Conservation (phyloP, 2,113 vertebrate species). For the Anoura caudifer region DNA sequence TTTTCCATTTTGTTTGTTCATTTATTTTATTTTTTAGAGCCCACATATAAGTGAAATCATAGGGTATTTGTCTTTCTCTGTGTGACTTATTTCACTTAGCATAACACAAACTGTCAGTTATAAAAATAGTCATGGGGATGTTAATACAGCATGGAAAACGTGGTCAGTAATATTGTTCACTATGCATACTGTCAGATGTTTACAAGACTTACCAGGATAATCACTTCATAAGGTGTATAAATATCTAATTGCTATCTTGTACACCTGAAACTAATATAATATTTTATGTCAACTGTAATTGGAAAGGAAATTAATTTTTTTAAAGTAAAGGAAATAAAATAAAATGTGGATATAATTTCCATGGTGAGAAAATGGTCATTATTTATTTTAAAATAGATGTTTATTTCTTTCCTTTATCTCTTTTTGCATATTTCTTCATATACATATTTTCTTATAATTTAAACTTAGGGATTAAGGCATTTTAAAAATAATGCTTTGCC, state of each 20-base stretch:
- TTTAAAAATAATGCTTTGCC: background rate
- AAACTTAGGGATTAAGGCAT: constrained; percentile 9
- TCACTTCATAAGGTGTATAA: background rate
- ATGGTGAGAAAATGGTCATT: background rate
- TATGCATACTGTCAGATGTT: background rate
- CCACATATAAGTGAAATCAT: background rate
- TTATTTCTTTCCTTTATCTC: background rate
- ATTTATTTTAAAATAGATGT: background rate
- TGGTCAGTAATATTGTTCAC: background rate
- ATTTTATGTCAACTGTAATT: background rate
- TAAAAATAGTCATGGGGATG: background rate
- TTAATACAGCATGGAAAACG: background rate
- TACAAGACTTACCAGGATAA: background rate
- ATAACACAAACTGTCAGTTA: background rate
- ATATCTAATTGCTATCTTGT: background rate
- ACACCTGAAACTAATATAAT: background rate
- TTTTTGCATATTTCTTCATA: constrained; percentile 8
- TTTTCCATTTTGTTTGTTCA: background rate
- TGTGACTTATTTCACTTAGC: background rate
- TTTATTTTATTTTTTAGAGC: background rate
- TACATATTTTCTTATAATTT: constrained; percentile 13
- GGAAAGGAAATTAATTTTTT: background rate
- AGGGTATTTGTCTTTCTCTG: background rate
- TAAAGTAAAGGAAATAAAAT: background rate
- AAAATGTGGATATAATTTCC: background rate